Conservation (phyloP, 2,113 vertebrate genomes). For the Bungarus multicinctus region DNA sequence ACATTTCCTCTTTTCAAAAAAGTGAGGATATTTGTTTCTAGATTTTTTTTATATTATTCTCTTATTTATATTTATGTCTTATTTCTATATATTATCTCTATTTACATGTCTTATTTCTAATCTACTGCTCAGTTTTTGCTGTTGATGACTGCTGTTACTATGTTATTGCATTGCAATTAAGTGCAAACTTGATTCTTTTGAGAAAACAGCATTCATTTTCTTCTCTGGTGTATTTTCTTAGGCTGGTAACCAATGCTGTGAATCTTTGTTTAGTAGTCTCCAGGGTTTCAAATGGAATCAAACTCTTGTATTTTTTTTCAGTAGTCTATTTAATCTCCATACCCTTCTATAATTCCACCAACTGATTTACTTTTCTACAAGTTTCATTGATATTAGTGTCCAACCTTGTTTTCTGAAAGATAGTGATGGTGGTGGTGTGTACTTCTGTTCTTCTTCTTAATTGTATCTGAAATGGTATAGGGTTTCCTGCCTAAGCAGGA, state of each 20-base stretch:
- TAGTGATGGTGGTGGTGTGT: neutral
- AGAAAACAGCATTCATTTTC: neutral
- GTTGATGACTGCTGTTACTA: neutral
- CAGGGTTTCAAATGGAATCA: neutral
- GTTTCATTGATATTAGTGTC: neutral
- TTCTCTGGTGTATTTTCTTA: neutral
- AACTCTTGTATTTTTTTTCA: neutral
- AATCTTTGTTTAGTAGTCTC: neutral
- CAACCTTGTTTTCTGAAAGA: neutral
- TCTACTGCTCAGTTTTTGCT: neutral
- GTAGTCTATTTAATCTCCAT: too few relatives aligned
- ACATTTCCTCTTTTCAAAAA: neutral
- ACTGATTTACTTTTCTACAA: neutral
- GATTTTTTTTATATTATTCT: neutral
- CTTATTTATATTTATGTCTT: neutral
- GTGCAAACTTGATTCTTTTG: neutral
- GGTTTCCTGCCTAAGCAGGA: too few relatives aligned
- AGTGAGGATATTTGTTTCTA: neutral
- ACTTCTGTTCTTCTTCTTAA: neutral
- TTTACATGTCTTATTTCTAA: neutral
- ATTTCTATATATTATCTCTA: neutral
- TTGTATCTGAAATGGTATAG: too few relatives aligned
- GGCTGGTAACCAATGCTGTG: neutral
- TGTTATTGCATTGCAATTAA: neutral
- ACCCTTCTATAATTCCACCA: neutral